Percentiles rank a stretch among this genome's conserved stretches.
These are phyloP conservation scores for Ectropis crepuscularia DNA, from an alignment of 2,888 invertebrate species.

Conservation along the genomic window DNA sequence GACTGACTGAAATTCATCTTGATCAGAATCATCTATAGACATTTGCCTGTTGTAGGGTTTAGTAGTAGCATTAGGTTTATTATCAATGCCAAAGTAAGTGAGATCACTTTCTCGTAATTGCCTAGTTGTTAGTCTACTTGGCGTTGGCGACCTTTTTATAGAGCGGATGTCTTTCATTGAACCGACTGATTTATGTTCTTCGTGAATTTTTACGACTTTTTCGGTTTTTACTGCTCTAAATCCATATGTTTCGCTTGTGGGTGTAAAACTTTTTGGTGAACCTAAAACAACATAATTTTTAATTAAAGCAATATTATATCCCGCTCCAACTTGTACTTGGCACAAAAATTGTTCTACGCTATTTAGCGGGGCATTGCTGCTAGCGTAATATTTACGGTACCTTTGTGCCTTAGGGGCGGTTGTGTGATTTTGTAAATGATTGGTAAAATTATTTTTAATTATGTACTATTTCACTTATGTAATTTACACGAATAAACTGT, in stretches of 20 bases:
- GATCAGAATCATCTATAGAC: conserved; percentile 48
- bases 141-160: conserved; percentile 59
- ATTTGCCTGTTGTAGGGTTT: conserved; percentile 38
- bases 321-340: too few species aligned
- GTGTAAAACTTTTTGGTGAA: conserved; percentile 33
- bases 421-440: too few species aligned
- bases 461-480: too few species aligned
- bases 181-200: conserved; percentile 33
- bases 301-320: too few species aligned
- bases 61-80: conserved; percentile 40
- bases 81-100: conserved; percentile 83
- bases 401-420: too few species aligned
- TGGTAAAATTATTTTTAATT: too few species aligned
- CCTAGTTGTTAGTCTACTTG: conserved; percentile 66
- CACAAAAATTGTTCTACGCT: too few species aligned
- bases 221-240: conserved; percentile 34
- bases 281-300: conserved; percentile 40
- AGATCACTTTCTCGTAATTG: conserved; percentile 85
- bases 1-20: conserved; percentile 71
- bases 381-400: too few species aligned
- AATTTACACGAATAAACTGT: too few species aligned
- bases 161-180: conserved; percentile 50
- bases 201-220: conserved; percentile 39
- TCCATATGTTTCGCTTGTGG: conserved; percentile 32
- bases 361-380: too few species aligned